phyloP scores from a whole-genome alignment of 2,113 vertebrate species.

The Saccopteryx bilineata region DNA sequence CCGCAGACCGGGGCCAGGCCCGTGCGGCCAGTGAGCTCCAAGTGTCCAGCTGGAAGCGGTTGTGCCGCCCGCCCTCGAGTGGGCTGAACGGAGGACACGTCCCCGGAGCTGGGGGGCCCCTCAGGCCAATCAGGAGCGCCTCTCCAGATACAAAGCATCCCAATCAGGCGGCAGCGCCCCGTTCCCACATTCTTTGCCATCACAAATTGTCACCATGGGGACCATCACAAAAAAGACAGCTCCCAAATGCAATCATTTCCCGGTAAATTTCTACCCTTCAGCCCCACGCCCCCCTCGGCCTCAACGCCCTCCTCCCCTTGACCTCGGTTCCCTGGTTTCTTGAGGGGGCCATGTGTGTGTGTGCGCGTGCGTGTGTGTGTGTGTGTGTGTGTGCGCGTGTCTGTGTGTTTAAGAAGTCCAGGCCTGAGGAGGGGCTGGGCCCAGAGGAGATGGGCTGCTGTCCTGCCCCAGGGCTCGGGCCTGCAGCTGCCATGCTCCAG shows the following conservation, averaged over 20 bases:
- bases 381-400: background rate
- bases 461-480: conserved; percentile 67
- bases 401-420: conserved; percentile 24
- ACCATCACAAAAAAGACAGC: conserved; percentile 93
- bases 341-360: background rate
- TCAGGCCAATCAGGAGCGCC: conserved; percentile 99
- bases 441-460: background rate
- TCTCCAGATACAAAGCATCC: conserved; percentile 98
- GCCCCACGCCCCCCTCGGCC: conserved; percentile 79
- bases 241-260: conserved; percentile 92
- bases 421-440: conserved; percentile 19
- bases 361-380: background rate
- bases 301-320: conserved; percentile 77
- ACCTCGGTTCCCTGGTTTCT: conserved; percentile 78
- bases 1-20: conserved; percentile 85
- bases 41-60: conserved; percentile 80
- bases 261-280: conserved; percentile 85
- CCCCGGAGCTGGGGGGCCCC: conserved; percentile 95
- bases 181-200: conserved; percentile 98
- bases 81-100: conserved; percentile 99
- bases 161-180: conserved; percentile 97
- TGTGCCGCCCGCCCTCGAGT: conserved; percentile 93
- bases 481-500: conserved; percentile 87
- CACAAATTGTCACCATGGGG: conserved; percentile 99
- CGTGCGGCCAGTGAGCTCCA: conserved; percentile 47